phyloP scores from a whole-genome alignment of 2,888 invertebrate species.

The Dyspetes luteomarginatus region DNA sequence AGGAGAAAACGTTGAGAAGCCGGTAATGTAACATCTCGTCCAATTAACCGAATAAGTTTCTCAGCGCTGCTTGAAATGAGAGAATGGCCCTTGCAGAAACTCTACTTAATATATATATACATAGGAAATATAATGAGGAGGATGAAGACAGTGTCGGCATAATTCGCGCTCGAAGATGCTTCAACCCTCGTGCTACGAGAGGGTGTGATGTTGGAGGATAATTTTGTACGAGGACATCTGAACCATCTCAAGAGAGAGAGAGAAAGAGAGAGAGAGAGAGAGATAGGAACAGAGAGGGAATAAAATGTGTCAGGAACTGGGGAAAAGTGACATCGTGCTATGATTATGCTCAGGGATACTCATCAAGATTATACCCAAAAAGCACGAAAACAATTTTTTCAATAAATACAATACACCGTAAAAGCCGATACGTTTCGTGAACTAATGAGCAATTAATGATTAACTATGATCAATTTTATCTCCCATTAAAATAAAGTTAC shows the following conservation, averaged over 20 bases:
- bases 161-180: conserved; percentile 73
- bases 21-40: conserved; percentile 62
- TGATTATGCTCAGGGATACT: no score
- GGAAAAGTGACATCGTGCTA: conserved; percentile 3
- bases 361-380: no score
- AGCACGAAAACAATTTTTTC: no score
- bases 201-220: conserved; percentile 65
- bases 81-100: conserved; percentile 16
- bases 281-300: no score
- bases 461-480: not conserved
- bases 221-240: conserved; percentile 66
- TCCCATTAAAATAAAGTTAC: not conserved
- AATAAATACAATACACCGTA: no score
- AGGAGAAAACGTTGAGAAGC: conserved; percentile 32
- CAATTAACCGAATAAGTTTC: conserved; percentile 72
- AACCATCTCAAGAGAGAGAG: not conserved
- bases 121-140: conserved; percentile 73
- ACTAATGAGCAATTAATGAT: conserved; percentile 20
- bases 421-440: not conserved
- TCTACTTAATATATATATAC: not conserved
- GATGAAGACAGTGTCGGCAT: conserved; percentile 73
- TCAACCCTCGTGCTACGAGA: conserved; percentile 44
- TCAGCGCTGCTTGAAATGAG: conserved; percentile 52
- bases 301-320: conserved; percentile 18
- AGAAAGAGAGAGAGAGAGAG: not conserved